Conservation (phyloP, 2,113 vertebrate genomes). For the Alligator mississippiensis region DNA sequence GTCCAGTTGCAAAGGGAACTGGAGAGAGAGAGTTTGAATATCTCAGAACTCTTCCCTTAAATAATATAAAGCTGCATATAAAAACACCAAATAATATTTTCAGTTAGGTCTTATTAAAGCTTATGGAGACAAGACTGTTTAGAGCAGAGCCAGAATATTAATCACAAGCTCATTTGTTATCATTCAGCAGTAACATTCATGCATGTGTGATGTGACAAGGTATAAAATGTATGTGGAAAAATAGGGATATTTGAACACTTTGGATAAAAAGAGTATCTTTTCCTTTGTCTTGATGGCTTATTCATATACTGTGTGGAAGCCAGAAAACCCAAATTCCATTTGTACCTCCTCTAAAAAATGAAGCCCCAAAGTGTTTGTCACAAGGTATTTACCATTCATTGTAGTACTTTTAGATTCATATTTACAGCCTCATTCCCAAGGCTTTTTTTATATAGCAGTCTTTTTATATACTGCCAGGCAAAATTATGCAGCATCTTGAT, state of each 20-base stretch:
- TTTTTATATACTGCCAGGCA: neutral
- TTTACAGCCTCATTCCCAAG: neutral
- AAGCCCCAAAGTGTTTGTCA: constrained; percentile 25
- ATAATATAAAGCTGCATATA: neutral
- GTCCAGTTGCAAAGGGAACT: neutral
- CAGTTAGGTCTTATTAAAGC: neutral
- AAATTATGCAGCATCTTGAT: neutral
- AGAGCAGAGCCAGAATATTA: neutral
- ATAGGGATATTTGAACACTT: constrained; percentile 17
- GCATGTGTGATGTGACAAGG: constrained; percentile 42
- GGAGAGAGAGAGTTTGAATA: neutral
- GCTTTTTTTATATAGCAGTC: neutral
- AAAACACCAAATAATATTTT: constrained; percentile 12
- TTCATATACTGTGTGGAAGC: constrained; percentile 20
- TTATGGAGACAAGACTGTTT: neutral
- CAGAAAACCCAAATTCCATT: neutral
- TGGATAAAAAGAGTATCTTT: constrained; percentile 36
- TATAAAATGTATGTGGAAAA: constrained; percentile 49
- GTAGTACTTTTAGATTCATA: neutral
- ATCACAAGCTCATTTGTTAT: neutral
- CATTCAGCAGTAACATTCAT: constrained; percentile 29
- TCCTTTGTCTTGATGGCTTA: neutral
- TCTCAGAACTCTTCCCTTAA: neutral
- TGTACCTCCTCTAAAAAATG: neutral
- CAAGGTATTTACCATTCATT: neutral